Evolutionary conservation across 2,113 vertebrate genomes (phyloP), one percentile per base, ranked within the genome.

Genomic region (Athene noctua): DNA sequence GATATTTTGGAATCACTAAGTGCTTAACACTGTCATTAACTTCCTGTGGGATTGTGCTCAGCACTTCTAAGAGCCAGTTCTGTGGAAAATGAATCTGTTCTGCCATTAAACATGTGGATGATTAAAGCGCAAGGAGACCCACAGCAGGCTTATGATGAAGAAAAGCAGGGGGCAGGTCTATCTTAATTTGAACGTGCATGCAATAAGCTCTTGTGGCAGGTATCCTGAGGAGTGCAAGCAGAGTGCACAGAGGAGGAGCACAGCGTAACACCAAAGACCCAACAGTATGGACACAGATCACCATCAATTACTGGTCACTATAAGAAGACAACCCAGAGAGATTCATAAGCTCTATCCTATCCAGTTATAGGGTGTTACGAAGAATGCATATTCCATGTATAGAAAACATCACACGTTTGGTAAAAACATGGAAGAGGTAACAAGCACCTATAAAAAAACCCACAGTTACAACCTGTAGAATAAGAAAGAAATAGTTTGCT

Each of bases 231-330:
- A 54, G 57, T 8, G 2, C 9, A 5, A 2, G 29, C 17, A n/a
- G 23, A 55, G 46, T 32, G 13, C 2, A 22, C 15, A 40, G 67
- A 62, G 27, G 23, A 29, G 0, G 4, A n/a, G 27, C 52, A 86
- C 5, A 8, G 2, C 11, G 4, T 38, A n/a, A 8, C 0, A 1
- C 23, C 2, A 0, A 11, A 51, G 34, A 57, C 40, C 32, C 10
- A 15, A 13, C 1, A 0, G 0, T 7, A 59, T 47, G 27, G 32
- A 36, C 46, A 58, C 18, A 22, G 10, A 15, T 9, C 30, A 0
- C 6, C 2, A 1, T 2, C 58, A 44, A 4, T 55, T 70, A 47
- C 19, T 23, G 38, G 25, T 29, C 66, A 25, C 23, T 65, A 42
- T 46, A 46, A 22, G 11, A 29, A 3, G 19, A 10, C 22, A 32